These are phyloP conservation scores for Amblyjoppa fuscipennis DNA, from an alignment of 2,888 invertebrate genomes.

Conservation along the genomic window DNA sequence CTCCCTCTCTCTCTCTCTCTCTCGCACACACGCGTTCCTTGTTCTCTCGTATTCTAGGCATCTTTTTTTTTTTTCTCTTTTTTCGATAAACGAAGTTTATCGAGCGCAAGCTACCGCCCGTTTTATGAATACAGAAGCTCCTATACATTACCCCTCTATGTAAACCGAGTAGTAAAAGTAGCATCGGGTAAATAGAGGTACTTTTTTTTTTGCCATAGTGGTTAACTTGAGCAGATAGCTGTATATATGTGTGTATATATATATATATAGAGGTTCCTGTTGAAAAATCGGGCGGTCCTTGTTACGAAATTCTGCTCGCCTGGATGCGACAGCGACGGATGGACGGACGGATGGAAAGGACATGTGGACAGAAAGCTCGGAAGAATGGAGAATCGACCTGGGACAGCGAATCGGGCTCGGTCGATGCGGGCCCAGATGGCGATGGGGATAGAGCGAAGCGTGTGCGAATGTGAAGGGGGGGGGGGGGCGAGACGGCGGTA, in stretches of 20 bases:
- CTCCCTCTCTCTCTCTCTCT: conserved; percentile 10
- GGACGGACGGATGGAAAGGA: neutral
- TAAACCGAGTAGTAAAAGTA: conserved; percentile 53
- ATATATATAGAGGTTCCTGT: conserved; percentile 9
- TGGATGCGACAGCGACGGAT: neutral
- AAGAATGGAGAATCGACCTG: conserved; percentile 48
- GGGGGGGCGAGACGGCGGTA: conserved; percentile 72
- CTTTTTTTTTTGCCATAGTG: neutral
- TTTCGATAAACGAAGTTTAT: conserved; percentile 61
- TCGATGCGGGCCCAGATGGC: conserved; percentile 31
- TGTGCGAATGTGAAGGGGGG: conserved; percentile 62
- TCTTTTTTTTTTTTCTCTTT: conserved; percentile 37
- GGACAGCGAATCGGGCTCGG: conserved; percentile 41
- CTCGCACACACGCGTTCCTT: neutral
- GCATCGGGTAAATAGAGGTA: conserved; percentile 45
- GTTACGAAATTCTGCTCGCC: neutral
- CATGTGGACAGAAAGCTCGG: conserved; percentile 17
- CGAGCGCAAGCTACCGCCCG: conserved; percentile 44
- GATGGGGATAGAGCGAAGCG: conserved; percentile 7
- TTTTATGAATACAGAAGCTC: conserved; percentile 45
- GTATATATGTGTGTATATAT: neutral
- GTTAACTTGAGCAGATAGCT: neutral
- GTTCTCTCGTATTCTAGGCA: neutral
- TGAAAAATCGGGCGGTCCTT: conserved; percentile 18
- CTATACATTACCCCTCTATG: conserved; percentile 22